Conservation (phyloP, 2,113 vertebrate genomes). For the Ibidorhyncha struthersii region DNA sequence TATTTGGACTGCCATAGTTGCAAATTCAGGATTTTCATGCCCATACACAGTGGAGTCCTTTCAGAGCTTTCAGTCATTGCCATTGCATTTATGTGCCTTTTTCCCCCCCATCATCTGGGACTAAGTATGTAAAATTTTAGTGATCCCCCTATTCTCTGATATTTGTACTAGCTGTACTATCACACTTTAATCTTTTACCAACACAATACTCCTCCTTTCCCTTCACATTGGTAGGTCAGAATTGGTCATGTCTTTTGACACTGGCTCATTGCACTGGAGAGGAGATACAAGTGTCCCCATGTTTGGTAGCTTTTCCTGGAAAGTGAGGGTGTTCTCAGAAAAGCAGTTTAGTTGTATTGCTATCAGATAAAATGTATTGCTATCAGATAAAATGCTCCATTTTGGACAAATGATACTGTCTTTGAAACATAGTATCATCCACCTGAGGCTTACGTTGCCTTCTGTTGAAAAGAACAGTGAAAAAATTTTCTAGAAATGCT, state of each 20-base stretch:
- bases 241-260: neutral
- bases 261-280: neutral
- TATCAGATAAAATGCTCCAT: neutral
- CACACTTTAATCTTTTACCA: neutral
- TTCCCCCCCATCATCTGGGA: neutral
- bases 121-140: neutral
- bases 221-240: neutral
- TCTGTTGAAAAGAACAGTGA: neutral
- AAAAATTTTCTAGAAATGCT: neutral
- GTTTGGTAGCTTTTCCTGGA: neutral
- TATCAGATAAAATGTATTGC: neutral
- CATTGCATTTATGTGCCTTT: neutral
- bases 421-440: neutral
- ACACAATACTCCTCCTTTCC: neutral
- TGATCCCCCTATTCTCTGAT: neutral
- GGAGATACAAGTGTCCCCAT: neutral
- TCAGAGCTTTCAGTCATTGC: neutral
- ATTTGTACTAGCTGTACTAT: neutral
- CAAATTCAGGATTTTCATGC: neutral
- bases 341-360: neutral
- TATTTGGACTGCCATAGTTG: neutral
- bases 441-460: neutral
- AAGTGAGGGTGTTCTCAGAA: neutral
- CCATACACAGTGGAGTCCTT: neutral
- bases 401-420: neutral